Evolutionary conservation across 1,140 invertebrate genomes (phyloP).

Genomic region (Archegozetes longisetosus): DNA sequence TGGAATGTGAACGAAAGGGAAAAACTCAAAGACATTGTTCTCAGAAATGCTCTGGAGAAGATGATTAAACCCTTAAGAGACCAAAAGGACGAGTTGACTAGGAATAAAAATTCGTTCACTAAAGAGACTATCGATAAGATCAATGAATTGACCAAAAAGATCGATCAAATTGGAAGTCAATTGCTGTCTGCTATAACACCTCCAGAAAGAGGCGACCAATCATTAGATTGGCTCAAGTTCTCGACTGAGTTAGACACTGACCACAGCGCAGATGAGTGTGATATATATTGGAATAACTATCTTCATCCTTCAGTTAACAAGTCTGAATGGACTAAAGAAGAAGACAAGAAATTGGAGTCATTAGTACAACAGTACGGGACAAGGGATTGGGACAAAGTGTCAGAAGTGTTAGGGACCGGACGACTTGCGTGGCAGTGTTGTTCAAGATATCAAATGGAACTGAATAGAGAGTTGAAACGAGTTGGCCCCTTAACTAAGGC

Average conservation of each 20-base stretch:
- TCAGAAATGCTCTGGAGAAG: neutral
- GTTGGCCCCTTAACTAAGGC: slow-evolving; percentile 6
- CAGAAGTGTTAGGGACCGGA: slow-evolving; percentile 6
- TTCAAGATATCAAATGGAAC: slow-evolving; percentile 11
- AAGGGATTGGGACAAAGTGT: slow-evolving; percentile 14
- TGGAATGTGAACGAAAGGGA: slow-evolving; percentile 9
- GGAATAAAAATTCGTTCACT: neutral
- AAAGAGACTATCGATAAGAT: neutral
- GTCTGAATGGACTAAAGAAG: slow-evolving; percentile 15
- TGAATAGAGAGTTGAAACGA: slow-evolving; percentile 2
- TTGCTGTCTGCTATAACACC: neutral
- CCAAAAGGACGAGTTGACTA: neutral
- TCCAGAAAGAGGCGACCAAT: slow-evolving; percentile 1
- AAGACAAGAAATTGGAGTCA: slow-evolving; percentile 10
- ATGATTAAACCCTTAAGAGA: neutral
- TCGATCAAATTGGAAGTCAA: slow-evolving; percentile 2
- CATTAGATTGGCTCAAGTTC: slow-evolving; percentile 13
- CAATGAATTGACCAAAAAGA: neutral
- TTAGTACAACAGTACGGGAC: slow-evolving; percentile 2
- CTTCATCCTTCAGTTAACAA: slow-evolving; percentile 16
- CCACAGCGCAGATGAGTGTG: slow-evolving; percentile 3
- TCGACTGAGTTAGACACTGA: neutral
- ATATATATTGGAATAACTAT: slow-evolving; percentile 17
- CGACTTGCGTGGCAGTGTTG: slow-evolving; percentile 19
- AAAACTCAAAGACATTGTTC: neutral